Conservation (phyloP, 2,888 invertebrate species). For the Tineola bisselliella region DNA sequence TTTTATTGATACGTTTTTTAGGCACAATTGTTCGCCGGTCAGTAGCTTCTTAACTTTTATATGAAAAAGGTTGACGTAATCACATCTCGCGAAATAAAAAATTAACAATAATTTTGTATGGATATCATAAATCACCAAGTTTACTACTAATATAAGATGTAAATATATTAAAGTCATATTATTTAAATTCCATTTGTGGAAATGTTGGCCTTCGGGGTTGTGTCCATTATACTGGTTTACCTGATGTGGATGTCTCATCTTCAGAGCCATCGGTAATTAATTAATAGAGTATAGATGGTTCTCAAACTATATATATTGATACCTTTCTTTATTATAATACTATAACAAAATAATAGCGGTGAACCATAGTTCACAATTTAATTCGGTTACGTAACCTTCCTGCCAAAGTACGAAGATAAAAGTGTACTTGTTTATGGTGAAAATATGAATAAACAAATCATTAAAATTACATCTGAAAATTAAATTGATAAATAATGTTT, state of each 20-base stretch:
- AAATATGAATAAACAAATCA: background rate
- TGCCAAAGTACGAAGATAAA: too few relatives aligned
- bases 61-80: background rate
- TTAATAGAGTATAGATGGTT: slow-evolving; percentile 21
- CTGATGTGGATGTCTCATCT: slow-evolving; percentile 11
- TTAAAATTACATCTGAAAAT: background rate
- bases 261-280: slow-evolving; percentile 19
- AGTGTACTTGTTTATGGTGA: too few relatives aligned
- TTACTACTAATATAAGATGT: background rate
- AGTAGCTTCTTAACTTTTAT: background rate
- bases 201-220: slow-evolving; percentile 20
- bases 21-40: background rate
- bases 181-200: slow-evolving; percentile 14
- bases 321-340: too few relatives aligned
- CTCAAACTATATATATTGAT: slow-evolving; percentile 21
- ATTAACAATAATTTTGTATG: slow-evolving; percentile 7
- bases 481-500: background rate
- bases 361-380: too few relatives aligned
- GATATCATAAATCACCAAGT: slow-evolving; percentile 6
- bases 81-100: background rate
- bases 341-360: too few relatives aligned
- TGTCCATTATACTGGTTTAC: slow-evolving; percentile 10
- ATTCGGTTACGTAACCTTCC: too few relatives aligned
- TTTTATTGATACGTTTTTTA: background rate
- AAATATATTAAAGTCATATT: background rate